A percentile compares a stretch with the other conserved stretches of the same genome.
phyloP scores from a whole-genome alignment of 1,140 invertebrate genomes.

The Littorina saxatilis region DNA sequence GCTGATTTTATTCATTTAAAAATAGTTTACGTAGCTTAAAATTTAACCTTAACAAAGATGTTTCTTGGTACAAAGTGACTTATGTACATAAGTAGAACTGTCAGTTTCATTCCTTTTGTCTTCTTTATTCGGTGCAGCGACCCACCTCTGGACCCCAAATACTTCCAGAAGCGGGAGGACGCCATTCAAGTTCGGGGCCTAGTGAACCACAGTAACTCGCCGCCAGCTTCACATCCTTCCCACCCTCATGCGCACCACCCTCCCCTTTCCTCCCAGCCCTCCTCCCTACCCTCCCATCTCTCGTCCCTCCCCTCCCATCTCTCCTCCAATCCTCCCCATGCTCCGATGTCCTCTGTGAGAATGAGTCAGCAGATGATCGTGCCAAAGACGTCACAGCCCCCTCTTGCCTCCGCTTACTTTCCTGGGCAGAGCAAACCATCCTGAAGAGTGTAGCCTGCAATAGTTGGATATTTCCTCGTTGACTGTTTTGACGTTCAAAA shows the following conservation, averaged over 20 bases:
- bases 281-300: conserved; percentile 8
- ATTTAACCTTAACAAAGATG: too few species aligned
- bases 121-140: conserved; percentile 48
- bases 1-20: too few species aligned
- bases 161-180: conserved; percentile 66
- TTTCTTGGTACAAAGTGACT: too few species aligned
- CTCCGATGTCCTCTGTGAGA: conserved; percentile 35
- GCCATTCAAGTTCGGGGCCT: conserved; percentile 63
- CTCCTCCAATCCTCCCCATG: conserved; percentile 35
- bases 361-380: conserved; percentile 65
- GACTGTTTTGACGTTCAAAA: not conserved
- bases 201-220: conserved; percentile 42
- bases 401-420: conserved; percentile 69
- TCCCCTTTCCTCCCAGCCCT: not conserved
- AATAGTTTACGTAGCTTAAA: too few species aligned
- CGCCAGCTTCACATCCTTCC: conserved; percentile 18
- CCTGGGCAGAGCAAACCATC: conserved; percentile 54
- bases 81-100: too few species aligned
- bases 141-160: conserved; percentile 68
- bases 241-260: not conserved
- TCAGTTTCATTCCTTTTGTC: too few species aligned
- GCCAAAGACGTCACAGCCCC: conserved; percentile 60
- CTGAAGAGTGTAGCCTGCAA: too few species aligned
- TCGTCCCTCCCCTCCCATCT: conserved; percentile 12
- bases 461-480: too few species aligned